Percentiles rank a stretch among this genome's conserved stretches.
phyloP scores from a whole-genome alignment of 2,888 invertebrate genomes.

The Macrostomum cliftonense region DNA sequence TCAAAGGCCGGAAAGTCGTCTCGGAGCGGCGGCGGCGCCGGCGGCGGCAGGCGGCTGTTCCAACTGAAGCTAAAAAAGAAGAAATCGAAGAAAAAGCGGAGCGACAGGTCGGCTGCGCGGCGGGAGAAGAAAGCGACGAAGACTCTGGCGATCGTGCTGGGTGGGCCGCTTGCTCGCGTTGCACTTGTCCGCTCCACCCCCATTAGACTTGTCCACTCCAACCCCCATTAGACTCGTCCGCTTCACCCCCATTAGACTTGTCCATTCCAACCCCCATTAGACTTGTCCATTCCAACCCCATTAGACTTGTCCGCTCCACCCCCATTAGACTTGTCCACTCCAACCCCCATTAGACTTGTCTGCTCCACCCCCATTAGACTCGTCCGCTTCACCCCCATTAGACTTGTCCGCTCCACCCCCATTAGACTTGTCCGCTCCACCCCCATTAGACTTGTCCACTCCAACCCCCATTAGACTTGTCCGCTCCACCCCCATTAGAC shows the following conservation, averaged over 20 bases:
- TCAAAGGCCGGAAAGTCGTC: no score
- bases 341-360: no score
- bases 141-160: slow-evolving; percentile 88
- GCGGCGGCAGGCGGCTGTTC: slow-evolving; percentile 14
- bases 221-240: no score
- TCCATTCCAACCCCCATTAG: no score
- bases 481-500: background rate
- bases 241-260: no score
- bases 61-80: slow-evolving; percentile 64
- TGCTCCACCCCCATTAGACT: no score
- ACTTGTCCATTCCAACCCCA: no score
- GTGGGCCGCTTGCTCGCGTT: slow-evolving; percentile 46
- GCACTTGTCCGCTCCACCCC: background rate
- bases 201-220: background rate
- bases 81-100: slow-evolving; percentile 58
- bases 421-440: background rate
- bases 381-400: background rate
- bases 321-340: no score
- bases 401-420: no score
- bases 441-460: background rate
- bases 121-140: slow-evolving; percentile 85
- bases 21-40: no score
- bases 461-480: background rate
- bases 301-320: background rate
- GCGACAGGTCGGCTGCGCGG: slow-evolving; percentile 22